These are phyloP conservation scores for Lissocephala sabroskyi DNA, from an alignment of 2,888 invertebrate species.

Conservation along the genomic window DNA sequence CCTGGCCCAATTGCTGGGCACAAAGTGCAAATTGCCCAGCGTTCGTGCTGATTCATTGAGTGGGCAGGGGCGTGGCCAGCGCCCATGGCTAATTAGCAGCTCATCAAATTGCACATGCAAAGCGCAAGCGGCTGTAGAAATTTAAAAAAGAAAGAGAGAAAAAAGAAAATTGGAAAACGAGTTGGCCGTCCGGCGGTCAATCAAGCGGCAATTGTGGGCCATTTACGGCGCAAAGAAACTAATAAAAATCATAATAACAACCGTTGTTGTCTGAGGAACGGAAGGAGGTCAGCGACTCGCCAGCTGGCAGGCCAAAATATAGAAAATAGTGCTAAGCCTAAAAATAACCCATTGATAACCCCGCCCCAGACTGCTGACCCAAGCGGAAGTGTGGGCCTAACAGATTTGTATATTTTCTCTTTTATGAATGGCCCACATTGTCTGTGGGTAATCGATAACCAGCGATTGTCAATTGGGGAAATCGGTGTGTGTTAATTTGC, in stretches of 20 bases:
- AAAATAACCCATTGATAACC: no score
- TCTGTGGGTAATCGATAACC: neutral
- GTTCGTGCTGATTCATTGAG: slow-evolving; percentile 61
- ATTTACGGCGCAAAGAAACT: slow-evolving; percentile 22
- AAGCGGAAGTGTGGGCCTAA: no score
- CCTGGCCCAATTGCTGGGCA: slow-evolving; percentile 15
- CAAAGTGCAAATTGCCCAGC: slow-evolving; percentile 58
- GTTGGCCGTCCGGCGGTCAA: slow-evolving; percentile 38
- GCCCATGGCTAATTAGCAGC: slow-evolving; percentile 53
- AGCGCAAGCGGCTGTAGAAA: neutral
- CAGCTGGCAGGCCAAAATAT: no score
- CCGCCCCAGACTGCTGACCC: no score
- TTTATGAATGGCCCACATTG: slow-evolving; percentile 57
- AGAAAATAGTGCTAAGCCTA: no score
- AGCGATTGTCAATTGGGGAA: neutral
- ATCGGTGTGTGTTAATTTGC: neutral
- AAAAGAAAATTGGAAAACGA: slow-evolving; percentile 30
- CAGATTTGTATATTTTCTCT: no score
- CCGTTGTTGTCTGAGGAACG: slow-evolving; percentile 22
- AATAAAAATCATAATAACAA: slow-evolving; percentile 7
- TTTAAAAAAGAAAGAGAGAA: slow-evolving; percentile 1
- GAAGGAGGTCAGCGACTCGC: slow-evolving; percentile 32
- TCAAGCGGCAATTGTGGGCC: slow-evolving; percentile 53
- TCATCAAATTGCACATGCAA: slow-evolving; percentile 55
- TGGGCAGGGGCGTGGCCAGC: slow-evolving; percentile 26